phyloP scores from a whole-genome alignment of 2,888 invertebrate species.

The Heteropelma amictum region DNA sequence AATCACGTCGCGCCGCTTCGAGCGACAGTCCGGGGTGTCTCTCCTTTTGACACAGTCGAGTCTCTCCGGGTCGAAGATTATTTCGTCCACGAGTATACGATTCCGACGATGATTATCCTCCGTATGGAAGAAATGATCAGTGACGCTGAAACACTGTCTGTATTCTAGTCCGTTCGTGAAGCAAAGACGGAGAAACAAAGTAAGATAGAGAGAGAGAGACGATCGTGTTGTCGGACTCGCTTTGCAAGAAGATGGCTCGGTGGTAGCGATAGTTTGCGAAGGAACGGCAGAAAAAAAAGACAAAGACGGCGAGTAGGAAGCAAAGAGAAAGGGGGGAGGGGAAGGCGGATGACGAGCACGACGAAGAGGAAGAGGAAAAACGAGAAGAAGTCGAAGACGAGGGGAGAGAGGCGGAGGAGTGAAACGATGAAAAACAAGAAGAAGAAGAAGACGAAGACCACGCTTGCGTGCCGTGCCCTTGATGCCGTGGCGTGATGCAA shows the following conservation, averaged over 20 bases:
- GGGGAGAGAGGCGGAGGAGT: too few species aligned
- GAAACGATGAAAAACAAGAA: constrained; percentile 17
- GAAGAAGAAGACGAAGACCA: constrained; percentile 49
- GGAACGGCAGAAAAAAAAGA: constrained; percentile 12
- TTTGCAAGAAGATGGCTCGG: constrained; percentile 25
- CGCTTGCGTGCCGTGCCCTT: constrained; percentile 68
- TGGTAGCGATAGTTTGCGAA: constrained; percentile 45
- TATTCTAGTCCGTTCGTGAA: too few species aligned
- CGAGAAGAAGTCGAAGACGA: constrained; percentile 3
- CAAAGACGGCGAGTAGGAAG: constrained; percentile 9
- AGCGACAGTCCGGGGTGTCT: too few species aligned
- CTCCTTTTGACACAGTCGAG: too few species aligned
- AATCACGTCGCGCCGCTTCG: too few species aligned
- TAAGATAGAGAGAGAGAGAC: background rate
- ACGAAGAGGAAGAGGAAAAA: constrained; percentile 24
- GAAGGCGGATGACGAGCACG: constrained; percentile 15
- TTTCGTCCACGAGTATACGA: too few species aligned
- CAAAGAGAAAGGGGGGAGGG: background rate
- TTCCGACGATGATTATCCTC: too few species aligned
- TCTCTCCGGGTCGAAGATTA: too few species aligned
- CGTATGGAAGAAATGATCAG: too few species aligned
- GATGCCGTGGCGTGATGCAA: constrained; percentile 68
- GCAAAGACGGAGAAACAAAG: background rate
- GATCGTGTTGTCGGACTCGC: too few species aligned
- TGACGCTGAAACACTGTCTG: too few species aligned